Evolutionary conservation across 2,888 invertebrate species (phyloP), one percentile per base, ranked within the genome.

Genomic region (Minunthozetes semirufus): DNA sequence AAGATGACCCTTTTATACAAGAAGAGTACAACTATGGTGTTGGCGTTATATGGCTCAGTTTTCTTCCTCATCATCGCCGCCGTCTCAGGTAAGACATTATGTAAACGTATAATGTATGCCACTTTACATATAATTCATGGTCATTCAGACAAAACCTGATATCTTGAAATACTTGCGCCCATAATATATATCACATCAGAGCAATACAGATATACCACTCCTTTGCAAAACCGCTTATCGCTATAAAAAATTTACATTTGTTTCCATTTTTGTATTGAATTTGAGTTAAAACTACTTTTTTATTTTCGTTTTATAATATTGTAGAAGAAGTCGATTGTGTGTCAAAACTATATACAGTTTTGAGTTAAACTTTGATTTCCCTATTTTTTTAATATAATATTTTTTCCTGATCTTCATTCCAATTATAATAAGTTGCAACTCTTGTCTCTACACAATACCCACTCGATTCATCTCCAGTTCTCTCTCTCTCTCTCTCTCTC

Each of bases 1-100:
- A 29, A 38, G 66, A 66, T 66, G 66, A 38, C 66, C 66, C 38
- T 38, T 66, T 66, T 19, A 66, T 42, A 11, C 42, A 66, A 19
- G 8, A 42, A 42, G 29, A 66, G 19, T 66, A 70, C 46, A 48
- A 42, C 70, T 42, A 70, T 70, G 70, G 70, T 42, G 70, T 70
- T 48, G 70, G 70, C 48, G 25, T 70, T 66, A 53, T 53, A 22
- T 13, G 48, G 70, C 68, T 68, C 42, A 17, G 22, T 70, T 42
- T 46, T 42, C 42, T 48, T 70, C 46, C 46, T 70, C 15, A 38
- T 70, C 13, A 48, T 70, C 22, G 70, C 70, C 70, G 25, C 25
- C 70, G 70, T 48, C 46, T 46, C 42, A 25, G 70, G 70, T 70
- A 70, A 70, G 70, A 25, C 11, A 19, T n/a, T 50, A 2, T n/a